Conservation (phyloP, 2,797 vertebrate species). For the Anabacerthia variegaticeps region DNA sequence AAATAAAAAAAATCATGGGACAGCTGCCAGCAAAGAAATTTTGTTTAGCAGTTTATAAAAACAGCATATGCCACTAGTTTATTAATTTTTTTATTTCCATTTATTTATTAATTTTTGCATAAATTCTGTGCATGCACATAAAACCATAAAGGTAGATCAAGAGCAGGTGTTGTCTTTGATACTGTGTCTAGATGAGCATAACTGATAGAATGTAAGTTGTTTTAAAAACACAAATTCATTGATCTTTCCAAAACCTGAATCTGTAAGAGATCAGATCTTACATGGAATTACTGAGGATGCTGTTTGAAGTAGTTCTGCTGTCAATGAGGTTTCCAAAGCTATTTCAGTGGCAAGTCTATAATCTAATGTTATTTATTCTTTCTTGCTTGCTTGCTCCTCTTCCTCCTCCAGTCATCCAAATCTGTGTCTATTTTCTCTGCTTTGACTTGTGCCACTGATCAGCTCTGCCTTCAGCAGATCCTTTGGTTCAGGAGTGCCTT, state of each 20-base stretch:
- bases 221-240: not conserved
- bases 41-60: not conserved
- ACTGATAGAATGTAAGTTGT: not conserved
- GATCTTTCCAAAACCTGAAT: not conserved
- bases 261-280: not conserved
- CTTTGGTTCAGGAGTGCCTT: not conserved
- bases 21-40: not conserved
- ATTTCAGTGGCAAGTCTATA: not conserved
- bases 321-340: not conserved
- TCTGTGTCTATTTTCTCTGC: not conserved
- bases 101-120: slow-evolving; percentile 15
- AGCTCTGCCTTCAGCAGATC: not conserved
- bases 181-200: not conserved
- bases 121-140: not conserved
- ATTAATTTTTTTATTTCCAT: not conserved
- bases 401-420: not conserved
- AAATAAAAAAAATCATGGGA: not conserved
- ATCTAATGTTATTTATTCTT: not conserved
- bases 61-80: not conserved
- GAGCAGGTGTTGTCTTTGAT: not conserved
- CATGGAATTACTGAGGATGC: not conserved
- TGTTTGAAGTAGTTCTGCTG: not conserved
- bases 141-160: not conserved
- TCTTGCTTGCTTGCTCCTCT: not conserved
- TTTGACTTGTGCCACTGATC: not conserved